Evolutionary conservation across 2,888 invertebrate genomes (phyloP).

Genomic region (Sympetrum striolatum): DNA sequence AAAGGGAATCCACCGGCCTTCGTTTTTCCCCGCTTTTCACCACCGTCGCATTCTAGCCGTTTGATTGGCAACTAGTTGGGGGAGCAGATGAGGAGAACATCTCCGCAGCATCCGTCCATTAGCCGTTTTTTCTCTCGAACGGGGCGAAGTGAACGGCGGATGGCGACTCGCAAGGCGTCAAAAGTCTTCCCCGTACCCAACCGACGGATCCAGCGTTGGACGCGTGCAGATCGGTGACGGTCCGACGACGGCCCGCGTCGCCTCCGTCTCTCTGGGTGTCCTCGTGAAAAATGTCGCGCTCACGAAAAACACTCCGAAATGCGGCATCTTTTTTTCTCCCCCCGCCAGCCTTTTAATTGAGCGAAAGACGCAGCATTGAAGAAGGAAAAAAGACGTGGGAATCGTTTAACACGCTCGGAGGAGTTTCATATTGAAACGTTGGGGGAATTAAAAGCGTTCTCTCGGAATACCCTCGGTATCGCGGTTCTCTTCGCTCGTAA

Average conservation of each 20-base stretch:
- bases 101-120: neutral
- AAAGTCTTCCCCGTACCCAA: neutral
- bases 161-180: neutral
- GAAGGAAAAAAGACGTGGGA: neutral
- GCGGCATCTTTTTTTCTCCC: neutral
- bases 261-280: neutral
- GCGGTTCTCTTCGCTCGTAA: neutral
- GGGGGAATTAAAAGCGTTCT: neutral
- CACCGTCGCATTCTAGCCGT: neutral
- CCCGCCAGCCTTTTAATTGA: neutral
- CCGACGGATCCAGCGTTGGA: neutral
- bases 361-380: neutral
- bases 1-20: no score
- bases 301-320: neutral
- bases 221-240: conserved; percentile 10
- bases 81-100: neutral
- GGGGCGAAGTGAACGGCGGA: neutral
- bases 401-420: neutral
- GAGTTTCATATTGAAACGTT: neutral
- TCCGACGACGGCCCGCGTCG: neutral
- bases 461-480: neutral
- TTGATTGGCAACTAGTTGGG: neutral
- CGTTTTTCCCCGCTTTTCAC: no score
- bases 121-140: neutral
- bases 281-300: neutral